A percentile compares a stretch with the other conserved stretches of the same genome.
Evolutionary conservation across 2,888 invertebrate species (phyloP).

Genomic region (Drosophila aldrichi): DNA sequence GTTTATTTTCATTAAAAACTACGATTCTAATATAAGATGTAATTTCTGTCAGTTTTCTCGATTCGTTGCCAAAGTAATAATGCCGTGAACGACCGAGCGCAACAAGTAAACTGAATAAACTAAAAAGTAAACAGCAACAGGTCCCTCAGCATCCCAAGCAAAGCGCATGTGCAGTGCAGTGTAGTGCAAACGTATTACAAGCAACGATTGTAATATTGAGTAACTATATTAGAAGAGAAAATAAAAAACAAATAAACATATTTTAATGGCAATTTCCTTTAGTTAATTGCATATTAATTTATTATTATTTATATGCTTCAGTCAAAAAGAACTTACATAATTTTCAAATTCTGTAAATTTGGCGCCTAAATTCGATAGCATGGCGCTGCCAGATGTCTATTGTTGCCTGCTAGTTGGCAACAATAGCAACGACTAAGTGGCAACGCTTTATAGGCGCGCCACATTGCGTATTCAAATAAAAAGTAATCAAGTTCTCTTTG

Average conservation of each 20-base stretch:
- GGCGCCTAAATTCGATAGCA: slow-evolving; percentile 2
- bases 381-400: slow-evolving; percentile 15
- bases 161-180: slow-evolving; percentile 60
- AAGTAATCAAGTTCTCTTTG: slow-evolving; percentile 25
- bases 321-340: too few species aligned
- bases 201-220: background rate
- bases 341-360: slow-evolving; percentile 16
- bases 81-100: slow-evolving; percentile 52
- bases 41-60: slow-evolving; percentile 6
- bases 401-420: background rate
- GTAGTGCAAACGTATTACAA: background rate
- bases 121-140: slow-evolving; percentile 40
- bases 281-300: background rate
- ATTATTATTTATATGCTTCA: background rate
- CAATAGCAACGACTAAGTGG: slow-evolving; percentile 15
- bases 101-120: slow-evolving; percentile 61
- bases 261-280: too few species aligned
- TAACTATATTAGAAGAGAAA: background rate
- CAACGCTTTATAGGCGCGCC: slow-evolving; percentile 17
- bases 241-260: background rate
- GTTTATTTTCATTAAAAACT: slow-evolving; percentile 30
- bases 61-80: slow-evolving; percentile 26
- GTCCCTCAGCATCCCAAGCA: slow-evolving; percentile 89
- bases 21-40: slow-evolving; percentile 2
- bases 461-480: slow-evolving; percentile 23